Conservation (phyloP, 2,888 invertebrate species). For the Steromphala cineraria region DNA sequence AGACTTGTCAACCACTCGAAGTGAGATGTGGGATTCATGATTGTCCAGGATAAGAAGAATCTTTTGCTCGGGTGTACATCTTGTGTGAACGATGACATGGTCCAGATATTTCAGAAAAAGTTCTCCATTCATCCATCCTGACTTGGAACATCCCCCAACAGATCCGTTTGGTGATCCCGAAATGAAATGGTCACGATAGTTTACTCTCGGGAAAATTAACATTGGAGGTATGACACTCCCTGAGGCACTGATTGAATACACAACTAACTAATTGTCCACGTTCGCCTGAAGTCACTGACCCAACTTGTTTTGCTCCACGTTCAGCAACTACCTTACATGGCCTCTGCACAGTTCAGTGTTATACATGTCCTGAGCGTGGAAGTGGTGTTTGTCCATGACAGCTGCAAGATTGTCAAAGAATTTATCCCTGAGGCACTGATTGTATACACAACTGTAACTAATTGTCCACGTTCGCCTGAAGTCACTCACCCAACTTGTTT, state of each 20-base stretch:
- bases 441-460: conserved; percentile 23
- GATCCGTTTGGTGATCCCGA: conserved; percentile 4
- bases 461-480: too few relatives aligned
- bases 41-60: conserved; percentile 31
- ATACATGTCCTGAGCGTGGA: too few relatives aligned
- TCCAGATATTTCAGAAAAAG: conserved; percentile 50
- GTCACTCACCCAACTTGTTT: too few relatives aligned
- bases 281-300: too few relatives aligned
- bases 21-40: conserved; percentile 27
- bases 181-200: conserved; percentile 8
- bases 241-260: conserved; percentile 18
- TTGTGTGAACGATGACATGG: conserved; percentile 23
- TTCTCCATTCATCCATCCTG: conserved; percentile 65
- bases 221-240: conserved; percentile 35
- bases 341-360: too few relatives aligned
- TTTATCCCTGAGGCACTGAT: conserved; percentile 28
- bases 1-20: conserved; percentile 26
- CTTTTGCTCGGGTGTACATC: conserved; percentile 3
- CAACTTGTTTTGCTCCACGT: too few relatives aligned
- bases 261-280: conserved; percentile 29
- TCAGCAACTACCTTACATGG: too few relatives aligned
- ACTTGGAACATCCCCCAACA: neutral
- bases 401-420: too few relatives aligned
- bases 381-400: too few relatives aligned
- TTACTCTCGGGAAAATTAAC: conserved; percentile 31